Evolutionary conservation across 1,140 invertebrate genomes (phyloP), one percentile per base, ranked within the genome.

Genomic region (Dreissena polymorpha): DNA sequence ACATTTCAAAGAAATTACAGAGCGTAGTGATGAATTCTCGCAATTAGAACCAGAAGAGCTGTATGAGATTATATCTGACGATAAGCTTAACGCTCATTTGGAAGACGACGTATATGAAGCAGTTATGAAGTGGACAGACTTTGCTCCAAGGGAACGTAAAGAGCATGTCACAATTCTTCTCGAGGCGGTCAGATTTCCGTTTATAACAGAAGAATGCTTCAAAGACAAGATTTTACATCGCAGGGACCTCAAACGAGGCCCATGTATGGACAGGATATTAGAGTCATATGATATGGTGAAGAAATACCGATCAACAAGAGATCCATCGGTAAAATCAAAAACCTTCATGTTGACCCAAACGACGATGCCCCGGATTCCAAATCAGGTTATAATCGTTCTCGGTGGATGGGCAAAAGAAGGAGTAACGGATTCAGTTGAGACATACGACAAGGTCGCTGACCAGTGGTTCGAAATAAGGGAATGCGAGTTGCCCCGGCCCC

Each of bases 111-210:
- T 97, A 55, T 90, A 87, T 91, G 97, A 96, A 92, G 97, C 98
- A 10, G 97, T 98, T 64, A 98, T 99, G 96, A 96, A 96, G 86
- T 99, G 98, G 98, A 96, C 99, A n/a, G 97, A 98, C 90, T 97
- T 98, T 93, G 98, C 98, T 92, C 96, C 98, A 29, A 95, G 96
- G 0, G 97, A 98, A 91, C 93, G 98, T 77, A 94, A 97, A 23
- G 49, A 75, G 55, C 25, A 77, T 60, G 49, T 7, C 50, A 60
- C 67, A 70, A n/a, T 13, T 12, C 57, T 83, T 0, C 53, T 76
- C 12, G 55, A 70, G 3, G 18, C 13, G 2, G 74, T 83, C 10
- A 55, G 81, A 76, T 71, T 83, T 29, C 55, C 81, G 5, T 83
- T 76, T 29, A 29, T 83, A 7, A 71, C 51, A 53, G 81, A 83